A percentile compares a stretch with the other conserved stretches of the same genome.
Conservation (phyloP, 2,797 vertebrate species). For the Kryptolebias ocellatus region DNA sequence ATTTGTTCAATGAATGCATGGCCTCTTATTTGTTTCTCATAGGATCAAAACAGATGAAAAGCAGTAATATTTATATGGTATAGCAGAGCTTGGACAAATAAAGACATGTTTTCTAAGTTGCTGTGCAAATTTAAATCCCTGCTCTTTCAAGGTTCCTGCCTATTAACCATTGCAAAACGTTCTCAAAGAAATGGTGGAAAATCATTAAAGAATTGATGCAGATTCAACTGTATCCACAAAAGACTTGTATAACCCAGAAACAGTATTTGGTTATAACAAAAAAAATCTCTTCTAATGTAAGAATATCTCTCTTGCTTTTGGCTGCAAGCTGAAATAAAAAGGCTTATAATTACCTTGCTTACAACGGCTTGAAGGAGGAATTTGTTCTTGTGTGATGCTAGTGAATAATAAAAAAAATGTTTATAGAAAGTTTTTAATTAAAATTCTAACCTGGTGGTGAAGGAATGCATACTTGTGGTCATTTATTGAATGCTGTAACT, state of each 20-base stretch:
- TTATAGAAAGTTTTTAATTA: slow-evolving; percentile 48
- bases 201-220: slow-evolving; percentile 15
- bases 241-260: background rate
- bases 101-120: slow-evolving; percentile 1
- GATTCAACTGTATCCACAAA: background rate
- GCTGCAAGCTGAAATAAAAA: slow-evolving; percentile 46
- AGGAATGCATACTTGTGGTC: slow-evolving; percentile 15
- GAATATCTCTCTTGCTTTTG: slow-evolving; percentile 11
- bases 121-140: slow-evolving; percentile 5
- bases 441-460: slow-evolving; percentile 21
- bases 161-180: background rate
- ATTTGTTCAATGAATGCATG: no score
- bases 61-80: slow-evolving; percentile 26
- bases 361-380: slow-evolving; percentile 14
- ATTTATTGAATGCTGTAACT: no score
- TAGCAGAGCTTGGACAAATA: slow-evolving; percentile 29
- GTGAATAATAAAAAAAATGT: slow-evolving; percentile 33
- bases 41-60: slow-evolving; percentile 33
- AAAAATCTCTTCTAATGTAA: slow-evolving; percentile 6
- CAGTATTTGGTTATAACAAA: background rate
- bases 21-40: background rate
- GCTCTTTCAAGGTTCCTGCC: slow-evolving; percentile 17
- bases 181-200: slow-evolving; percentile 4
- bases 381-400: slow-evolving; percentile 33
- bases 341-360: slow-evolving; percentile 50